Evolutionary conservation across 2,888 invertebrate genomes (phyloP).

Genomic region (Phyto melanocephala): DNA sequence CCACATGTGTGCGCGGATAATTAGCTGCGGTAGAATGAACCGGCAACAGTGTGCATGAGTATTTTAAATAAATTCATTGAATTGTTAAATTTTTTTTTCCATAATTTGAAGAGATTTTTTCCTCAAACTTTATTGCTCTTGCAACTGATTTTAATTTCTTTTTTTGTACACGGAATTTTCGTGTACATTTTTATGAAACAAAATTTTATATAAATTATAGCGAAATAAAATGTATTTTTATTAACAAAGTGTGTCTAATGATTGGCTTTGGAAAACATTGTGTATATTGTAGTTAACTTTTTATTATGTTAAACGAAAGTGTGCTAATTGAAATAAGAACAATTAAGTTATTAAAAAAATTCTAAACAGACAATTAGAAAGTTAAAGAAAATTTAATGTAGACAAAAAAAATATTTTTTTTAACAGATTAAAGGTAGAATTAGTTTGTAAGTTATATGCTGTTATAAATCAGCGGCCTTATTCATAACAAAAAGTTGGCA

Average conservation of each 20-base stretch:
- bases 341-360: background rate
- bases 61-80: background rate
- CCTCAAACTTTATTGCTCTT: background rate
- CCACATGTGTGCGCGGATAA: background rate
- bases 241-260: slow-evolving; percentile 8
- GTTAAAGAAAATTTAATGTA: no score
- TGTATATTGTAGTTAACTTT: background rate
- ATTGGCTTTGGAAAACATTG: background rate
- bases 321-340: background rate
- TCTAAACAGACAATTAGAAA: background rate
- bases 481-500: no score
- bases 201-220: background rate
- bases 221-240: background rate
- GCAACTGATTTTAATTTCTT: background rate
- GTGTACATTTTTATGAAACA: background rate
- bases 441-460: no score
- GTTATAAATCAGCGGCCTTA: no score
- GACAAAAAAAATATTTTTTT: no score
- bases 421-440: no score
- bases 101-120: no score
- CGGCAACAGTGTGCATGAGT: background rate
- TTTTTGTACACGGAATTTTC: background rate
- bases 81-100: background rate
- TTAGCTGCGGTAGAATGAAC: background rate
- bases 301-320: background rate